Evolutionary conservation across 2,113 vertebrate species (phyloP).

Genomic region (Dromaius novaehollandiae): DNA sequence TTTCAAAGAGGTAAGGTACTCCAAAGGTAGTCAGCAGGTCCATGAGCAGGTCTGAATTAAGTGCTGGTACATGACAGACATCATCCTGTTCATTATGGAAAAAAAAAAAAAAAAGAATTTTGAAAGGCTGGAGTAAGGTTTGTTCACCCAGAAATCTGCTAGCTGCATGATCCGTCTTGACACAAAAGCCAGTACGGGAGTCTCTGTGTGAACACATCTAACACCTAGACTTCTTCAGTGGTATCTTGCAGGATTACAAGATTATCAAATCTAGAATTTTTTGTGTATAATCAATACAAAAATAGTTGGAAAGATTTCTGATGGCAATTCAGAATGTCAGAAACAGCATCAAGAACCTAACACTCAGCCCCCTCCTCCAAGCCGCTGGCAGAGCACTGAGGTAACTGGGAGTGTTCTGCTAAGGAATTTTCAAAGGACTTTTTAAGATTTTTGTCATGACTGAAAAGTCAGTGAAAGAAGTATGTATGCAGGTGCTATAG

Average conservation of each 20-base stretch:
- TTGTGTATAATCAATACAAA: not conserved
- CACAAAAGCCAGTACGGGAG: not conserved
- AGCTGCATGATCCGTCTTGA: not conserved
- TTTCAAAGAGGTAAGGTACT: not conserved
- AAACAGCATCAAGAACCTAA: not conserved
- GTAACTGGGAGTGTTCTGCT: not conserved
- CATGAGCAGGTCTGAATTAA: not conserved
- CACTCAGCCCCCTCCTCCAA: not conserved
- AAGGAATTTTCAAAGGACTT: not conserved
- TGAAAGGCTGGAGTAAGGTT: not conserved
- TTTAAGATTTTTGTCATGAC: not conserved
- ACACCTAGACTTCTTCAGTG: fast-evolving
- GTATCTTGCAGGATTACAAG: not conserved
- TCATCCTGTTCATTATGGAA: not conserved
- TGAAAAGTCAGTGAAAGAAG: not conserved
- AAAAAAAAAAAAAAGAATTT: not conserved
- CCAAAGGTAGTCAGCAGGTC: not conserved
- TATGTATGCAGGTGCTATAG: not conserved
- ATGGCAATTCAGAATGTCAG: not conserved
- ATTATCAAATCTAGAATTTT: not conserved
- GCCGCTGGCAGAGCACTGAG: not conserved
- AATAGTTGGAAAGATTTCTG: not conserved
- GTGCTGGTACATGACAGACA: not conserved
- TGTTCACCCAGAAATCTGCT: not conserved
- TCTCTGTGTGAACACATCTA: not conserved